These are phyloP conservation scores for Sebastolobus altivelis DNA, from an alignment of 2,797 vertebrate genomes.

Conservation along the genomic window DNA sequence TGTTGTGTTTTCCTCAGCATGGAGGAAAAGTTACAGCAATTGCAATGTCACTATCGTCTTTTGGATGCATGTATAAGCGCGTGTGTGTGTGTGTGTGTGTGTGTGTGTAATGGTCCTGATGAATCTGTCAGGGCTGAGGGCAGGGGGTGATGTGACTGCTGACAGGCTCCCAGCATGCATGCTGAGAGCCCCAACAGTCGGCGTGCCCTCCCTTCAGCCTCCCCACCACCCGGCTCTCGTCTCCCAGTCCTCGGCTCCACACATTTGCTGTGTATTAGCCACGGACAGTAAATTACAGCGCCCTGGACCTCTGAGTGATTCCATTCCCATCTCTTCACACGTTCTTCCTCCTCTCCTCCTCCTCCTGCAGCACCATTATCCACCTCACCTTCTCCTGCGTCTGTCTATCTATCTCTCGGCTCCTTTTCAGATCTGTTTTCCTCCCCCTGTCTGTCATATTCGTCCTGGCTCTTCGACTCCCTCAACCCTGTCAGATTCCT, in stretches of 20 bases:
- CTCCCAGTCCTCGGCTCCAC: constrained; percentile 66
- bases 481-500: constrained; percentile 81
- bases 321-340: constrained; percentile 82
- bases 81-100: constrained; percentile 38
- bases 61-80: background rate
- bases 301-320: constrained; percentile 81
- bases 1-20: constrained; percentile 24
- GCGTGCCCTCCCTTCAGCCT: constrained; percentile 62
- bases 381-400: constrained; percentile 64
- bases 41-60: constrained; percentile 24
- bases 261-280: constrained; percentile 89
- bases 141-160: constrained; percentile 84
- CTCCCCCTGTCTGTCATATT: constrained; percentile 78
- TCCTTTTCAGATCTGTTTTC: constrained; percentile 71
- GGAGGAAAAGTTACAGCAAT: background rate
- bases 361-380: constrained; percentile 66
- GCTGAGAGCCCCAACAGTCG: constrained; percentile 84
- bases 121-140: constrained; percentile 86
- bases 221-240: constrained; percentile 52
- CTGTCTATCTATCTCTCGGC: constrained; percentile 60
- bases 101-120: constrained; percentile 78
- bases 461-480: constrained; percentile 75
- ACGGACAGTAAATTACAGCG: constrained; percentile 86
- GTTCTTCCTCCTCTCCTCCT: constrained; percentile 55
- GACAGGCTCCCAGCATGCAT: constrained; percentile 89